Conservation (phyloP, 2,797 vertebrate species). For the Thaleichthys pacificus region DNA sequence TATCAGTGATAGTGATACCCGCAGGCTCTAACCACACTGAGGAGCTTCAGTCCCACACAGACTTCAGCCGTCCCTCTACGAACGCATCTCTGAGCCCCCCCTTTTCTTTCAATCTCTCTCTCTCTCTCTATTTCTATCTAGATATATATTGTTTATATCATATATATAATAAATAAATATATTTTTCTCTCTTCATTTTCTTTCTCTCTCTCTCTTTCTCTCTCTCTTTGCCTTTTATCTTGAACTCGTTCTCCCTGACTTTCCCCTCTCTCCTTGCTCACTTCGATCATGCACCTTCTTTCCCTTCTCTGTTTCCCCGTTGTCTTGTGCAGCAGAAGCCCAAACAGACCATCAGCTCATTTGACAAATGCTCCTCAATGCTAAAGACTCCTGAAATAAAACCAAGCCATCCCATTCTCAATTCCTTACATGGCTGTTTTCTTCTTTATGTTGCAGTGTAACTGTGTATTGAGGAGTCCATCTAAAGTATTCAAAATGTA, state of each 20-base stretch:
- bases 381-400: too few species aligned
- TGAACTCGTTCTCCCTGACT: too few species aligned
- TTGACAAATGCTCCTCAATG: too few species aligned
- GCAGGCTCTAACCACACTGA: conserved; percentile 57
- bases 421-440: neutral
- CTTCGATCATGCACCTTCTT: neutral
- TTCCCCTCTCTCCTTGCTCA: neutral
- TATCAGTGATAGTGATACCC: conserved; percentile 70
- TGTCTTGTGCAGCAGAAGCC: neutral
- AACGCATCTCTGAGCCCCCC: conserved; percentile 55
- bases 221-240: too few species aligned
- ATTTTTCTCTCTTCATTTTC: conserved; percentile 27
- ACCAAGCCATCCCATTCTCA: too few species aligned
- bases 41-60: conserved; percentile 75
- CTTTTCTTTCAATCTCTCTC: too few species aligned
- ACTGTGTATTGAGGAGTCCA: too few species aligned
- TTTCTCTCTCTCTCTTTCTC: conserved; percentile 12
- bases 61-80: conserved; percentile 70
- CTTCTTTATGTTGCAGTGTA: too few species aligned
- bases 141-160: neutral
- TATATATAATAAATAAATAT: neutral
- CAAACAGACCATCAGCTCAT: neutral
- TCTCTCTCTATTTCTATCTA: conserved; percentile 64
- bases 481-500: too few species aligned
- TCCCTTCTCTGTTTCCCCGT: neutral